phyloP scores from a whole-genome alignment of 1,140 invertebrate species.

The Hycleus cichorii region DNA sequence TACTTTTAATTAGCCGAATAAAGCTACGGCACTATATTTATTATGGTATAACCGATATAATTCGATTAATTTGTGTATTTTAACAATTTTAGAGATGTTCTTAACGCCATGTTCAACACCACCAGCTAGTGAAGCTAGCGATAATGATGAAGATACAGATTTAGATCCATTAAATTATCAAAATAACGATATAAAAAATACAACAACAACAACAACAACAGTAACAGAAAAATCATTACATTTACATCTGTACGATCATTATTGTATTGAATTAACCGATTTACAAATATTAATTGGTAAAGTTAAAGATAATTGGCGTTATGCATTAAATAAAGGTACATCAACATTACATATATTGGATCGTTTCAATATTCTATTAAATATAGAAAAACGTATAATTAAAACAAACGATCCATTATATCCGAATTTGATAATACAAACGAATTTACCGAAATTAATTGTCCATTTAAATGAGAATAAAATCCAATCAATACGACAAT shows the following conservation, averaged over 20 bases:
- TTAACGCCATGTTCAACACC: slow-evolving; percentile 90
- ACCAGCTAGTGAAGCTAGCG: slow-evolving; percentile 65
- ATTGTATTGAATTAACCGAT: slow-evolving; percentile 75
- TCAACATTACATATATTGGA: slow-evolving; percentile 83
- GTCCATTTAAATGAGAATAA: slow-evolving; percentile 88
- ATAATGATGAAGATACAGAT: slow-evolving; percentile 39
- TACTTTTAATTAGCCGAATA: too few species aligned
- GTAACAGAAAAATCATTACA: slow-evolving; percentile 61
- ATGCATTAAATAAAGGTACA: slow-evolving; percentile 73
- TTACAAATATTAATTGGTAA: slow-evolving; percentile 82
- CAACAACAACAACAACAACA: slow-evolving; percentile 16
- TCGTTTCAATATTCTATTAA: slow-evolving; percentile 81
- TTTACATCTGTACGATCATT: slow-evolving; percentile 74
- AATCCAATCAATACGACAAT: slow-evolving; percentile 53
- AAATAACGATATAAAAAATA: slow-evolving; percentile 29
- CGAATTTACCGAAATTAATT: slow-evolving; percentile 76
- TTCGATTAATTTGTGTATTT: too few species aligned
- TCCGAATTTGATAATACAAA: slow-evolving; percentile 73
- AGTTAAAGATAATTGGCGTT: slow-evolving; percentile 83
- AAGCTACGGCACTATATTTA: too few species aligned
- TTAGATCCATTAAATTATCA: slow-evolving; percentile 7
- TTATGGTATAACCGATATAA: too few species aligned
- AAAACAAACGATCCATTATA: slow-evolving; percentile 77
- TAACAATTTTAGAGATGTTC: slow-evolving; percentile 54
- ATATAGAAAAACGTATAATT: slow-evolving; percentile 73